Evolutionary conservation across 1,140 invertebrate species (phyloP), one percentile per base, ranked within the genome.

Genomic region (Matsumurasca onukii): DNA sequence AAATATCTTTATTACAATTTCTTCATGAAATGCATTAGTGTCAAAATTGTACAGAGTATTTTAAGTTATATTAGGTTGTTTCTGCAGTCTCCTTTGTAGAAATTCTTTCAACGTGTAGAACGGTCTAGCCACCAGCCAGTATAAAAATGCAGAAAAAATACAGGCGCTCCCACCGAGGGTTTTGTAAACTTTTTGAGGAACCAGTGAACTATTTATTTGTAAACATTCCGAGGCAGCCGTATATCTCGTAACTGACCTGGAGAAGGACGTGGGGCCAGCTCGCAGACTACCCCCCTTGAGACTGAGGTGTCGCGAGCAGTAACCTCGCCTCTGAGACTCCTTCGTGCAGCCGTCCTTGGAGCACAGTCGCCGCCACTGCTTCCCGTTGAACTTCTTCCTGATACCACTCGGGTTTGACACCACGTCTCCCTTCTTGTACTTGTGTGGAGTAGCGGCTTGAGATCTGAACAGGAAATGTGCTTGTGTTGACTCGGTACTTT

Each of bases 381-480:
- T 99, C 3, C 98, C 98, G 84, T 99, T 99, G 80, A 97, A 99
- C 83, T 99, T 99, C 83, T 99, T 99, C 2, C 96, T 83, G 73
- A 99, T 96, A 71, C 97, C 97, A 77, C 94, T 97, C 55, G 95
- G 93, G 57, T 94, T 97, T 30, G 92, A 90, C 31, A 99, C 95
- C 75, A 99, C 93, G 80, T 99, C 97, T 70, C 97, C 98, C 82
- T 99, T 98, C 82, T 98, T 98, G 82, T 97, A 98, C 80, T 96
- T 97, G 81, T 95, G 93, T 77, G 94, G 94, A 69, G 95, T 95
- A 74, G 92, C 91, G 76, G 92, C 91, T 84, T 94, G 92, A 85
- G 91, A 93, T 86, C 91, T 89, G 74, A n/a, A n/a, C n/a, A n/a
- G n/a, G n/a, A n/a, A 34, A 75, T 45, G n/a, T 45, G 39, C n/a